phyloP scores from a whole-genome alignment of 2,797 vertebrate genomes.

The Cryptoblepharus egeriae region DNA sequence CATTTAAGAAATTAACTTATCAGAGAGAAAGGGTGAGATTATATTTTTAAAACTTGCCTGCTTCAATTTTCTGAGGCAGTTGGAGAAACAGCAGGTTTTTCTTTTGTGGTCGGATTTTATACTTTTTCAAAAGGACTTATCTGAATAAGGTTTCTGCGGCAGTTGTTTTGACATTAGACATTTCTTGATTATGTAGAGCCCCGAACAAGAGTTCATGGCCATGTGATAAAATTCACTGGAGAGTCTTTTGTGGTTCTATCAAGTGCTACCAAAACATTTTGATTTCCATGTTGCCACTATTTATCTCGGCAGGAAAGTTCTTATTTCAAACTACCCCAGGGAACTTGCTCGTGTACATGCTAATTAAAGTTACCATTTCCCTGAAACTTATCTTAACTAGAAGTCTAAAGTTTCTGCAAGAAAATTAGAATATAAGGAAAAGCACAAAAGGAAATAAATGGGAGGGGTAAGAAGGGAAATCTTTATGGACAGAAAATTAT shows the following conservation, averaged over 20 bases:
- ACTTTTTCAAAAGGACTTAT: conserved; percentile 33
- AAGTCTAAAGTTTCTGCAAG: conserved; percentile 48
- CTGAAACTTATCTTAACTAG: conserved; percentile 58
- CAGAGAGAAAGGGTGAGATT: not conserved
- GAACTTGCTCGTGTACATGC: conserved; percentile 61
- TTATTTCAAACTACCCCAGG: conserved; percentile 60
- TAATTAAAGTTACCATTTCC: conserved; percentile 61
- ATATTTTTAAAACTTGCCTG: conserved; percentile 29
- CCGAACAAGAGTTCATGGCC: conserved; percentile 50
- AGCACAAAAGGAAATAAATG: conserved; percentile 34
- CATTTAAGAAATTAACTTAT: conserved; percentile 47
- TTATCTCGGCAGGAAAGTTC: conserved; percentile 62
- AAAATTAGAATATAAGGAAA: conserved; percentile 49
- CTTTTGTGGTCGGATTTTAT: not conserved
- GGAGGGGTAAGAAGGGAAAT: not conserved
- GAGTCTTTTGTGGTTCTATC: conserved; percentile 55
- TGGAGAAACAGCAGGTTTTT: conserved; percentile 31
- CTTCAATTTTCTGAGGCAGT: conserved; percentile 8
- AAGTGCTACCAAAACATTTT: conserved; percentile 64
- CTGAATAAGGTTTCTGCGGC: conserved; percentile 26
- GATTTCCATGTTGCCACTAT: conserved; percentile 50
- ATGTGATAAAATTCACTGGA: conserved; percentile 54
- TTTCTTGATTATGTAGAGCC: conserved; percentile 54
- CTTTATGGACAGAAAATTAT: conserved; percentile 49
- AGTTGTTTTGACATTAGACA: conserved; percentile 50